Percentiles rank a stretch among this genome's conserved stretches.
phyloP scores from a whole-genome alignment of 2,797 vertebrate genomes.

The Varecia variegata region DNA sequence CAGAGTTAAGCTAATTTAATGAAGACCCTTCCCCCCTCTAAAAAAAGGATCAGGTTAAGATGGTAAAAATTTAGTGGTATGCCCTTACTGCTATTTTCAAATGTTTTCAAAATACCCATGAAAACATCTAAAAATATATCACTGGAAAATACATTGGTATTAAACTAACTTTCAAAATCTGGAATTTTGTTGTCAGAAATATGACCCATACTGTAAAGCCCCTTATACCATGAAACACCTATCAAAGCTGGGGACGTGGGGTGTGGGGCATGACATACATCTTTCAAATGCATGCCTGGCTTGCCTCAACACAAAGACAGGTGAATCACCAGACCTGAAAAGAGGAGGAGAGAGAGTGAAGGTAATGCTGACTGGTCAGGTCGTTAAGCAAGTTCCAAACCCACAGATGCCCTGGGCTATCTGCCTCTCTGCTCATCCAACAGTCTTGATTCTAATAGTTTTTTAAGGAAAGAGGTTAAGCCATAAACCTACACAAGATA shows the following conservation, averaged over 20 bases:
- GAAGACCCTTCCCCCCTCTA: neutral
- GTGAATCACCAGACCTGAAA: neutral
- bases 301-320: neutral
- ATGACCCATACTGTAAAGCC: neutral
- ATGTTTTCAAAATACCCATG: neutral
- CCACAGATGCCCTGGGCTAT: neutral
- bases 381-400: neutral
- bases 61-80: neutral
- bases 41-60: neutral
- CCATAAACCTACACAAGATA: neutral
- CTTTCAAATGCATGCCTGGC: neutral
- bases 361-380: neutral
- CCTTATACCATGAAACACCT: neutral
- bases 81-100: neutral
- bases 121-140: neutral
- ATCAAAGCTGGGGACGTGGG: accelerated
- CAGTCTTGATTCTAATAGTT: neutral
- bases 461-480: neutral
- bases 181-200: neutral
- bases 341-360: neutral
- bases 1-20: neutral
- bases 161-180: neutral
- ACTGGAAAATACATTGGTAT: neutral
- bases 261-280: accelerated
- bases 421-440: neutral